phyloP scores from a whole-genome alignment of 2,797 vertebrate species.

The Pygocentrus nattereri region DNA sequence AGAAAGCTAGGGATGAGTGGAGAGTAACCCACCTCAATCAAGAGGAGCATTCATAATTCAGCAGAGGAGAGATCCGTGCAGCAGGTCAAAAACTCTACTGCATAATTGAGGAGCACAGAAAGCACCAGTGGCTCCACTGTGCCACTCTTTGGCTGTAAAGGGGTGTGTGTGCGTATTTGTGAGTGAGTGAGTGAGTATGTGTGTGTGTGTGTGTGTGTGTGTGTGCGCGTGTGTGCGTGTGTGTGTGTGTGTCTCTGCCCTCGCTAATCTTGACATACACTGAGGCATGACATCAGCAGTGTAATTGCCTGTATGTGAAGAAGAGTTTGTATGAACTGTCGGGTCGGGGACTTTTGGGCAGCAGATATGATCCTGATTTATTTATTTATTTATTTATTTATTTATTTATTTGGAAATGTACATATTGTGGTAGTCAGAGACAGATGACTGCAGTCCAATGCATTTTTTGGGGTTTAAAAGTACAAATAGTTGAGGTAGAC shows the following conservation, averaged over 20 bases:
- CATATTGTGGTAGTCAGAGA: background rate
- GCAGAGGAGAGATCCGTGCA: conserved; percentile 62
- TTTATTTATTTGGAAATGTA: background rate
- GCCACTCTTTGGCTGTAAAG: conserved; percentile 64
- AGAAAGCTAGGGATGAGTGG: conserved; percentile 50
- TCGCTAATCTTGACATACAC: conserved; percentile 40
- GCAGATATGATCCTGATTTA: background rate
- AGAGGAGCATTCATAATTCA: conserved; percentile 68
- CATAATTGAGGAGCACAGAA: conserved; percentile 68
- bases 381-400: background rate
- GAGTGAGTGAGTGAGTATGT: too few relatives aligned
- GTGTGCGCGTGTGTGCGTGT: conserved; percentile 47
- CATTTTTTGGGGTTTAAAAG: too few relatives aligned
- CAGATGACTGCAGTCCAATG: too few relatives aligned
- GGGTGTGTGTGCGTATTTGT: conserved; percentile 33
- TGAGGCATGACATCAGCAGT: conserved; percentile 30
- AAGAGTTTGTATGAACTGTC: conserved; percentile 1
- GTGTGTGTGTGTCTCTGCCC: conserved; percentile 35
- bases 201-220: conserved; percentile 24
- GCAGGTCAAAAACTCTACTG: conserved; percentile 69
- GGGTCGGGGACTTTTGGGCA: background rate
- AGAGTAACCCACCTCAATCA: conserved; percentile 65
- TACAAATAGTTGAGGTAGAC: too few relatives aligned
- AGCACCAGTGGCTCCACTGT: conserved; percentile 63
- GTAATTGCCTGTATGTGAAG: conserved; percentile 29